phyloP scores from a whole-genome alignment of 2,888 invertebrate genomes.

The Cremastobaeus sp. region DNA sequence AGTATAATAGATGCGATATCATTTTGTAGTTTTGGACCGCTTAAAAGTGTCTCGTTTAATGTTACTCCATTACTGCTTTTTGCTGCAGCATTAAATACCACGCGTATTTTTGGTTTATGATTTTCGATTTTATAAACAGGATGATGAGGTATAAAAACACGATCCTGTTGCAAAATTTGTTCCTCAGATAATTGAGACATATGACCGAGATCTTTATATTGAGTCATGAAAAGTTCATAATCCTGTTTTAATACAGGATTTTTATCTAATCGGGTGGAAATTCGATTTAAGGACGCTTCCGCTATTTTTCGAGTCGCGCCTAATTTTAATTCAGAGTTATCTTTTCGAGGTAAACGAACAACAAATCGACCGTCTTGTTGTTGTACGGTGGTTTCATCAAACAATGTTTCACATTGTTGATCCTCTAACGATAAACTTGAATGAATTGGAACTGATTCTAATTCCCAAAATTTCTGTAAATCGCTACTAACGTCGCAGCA shows the following conservation, averaged over 20 bases:
- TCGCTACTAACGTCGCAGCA: neutral
- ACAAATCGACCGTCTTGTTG: conserved; percentile 3
- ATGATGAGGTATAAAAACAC: conserved; percentile 31
- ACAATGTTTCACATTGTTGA: conserved; percentile 14
- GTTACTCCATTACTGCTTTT: conserved; percentile 11
- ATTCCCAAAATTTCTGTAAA: conserved; percentile 7
- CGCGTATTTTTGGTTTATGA: conserved; percentile 9
- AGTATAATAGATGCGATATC: conserved; percentile 13
- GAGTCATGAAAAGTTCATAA: neutral
- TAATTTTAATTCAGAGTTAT: neutral
- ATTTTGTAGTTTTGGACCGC: conserved; percentile 25
- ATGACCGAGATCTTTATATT: conserved; percentile 11
- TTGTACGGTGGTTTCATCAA: neutral
- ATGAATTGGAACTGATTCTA: conserved; percentile 7
- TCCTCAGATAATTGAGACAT: conserved; percentile 1
- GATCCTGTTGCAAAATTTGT: neutral
- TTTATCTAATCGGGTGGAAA: neutral
- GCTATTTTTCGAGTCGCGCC: conserved; percentile 13
- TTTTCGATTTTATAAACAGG: conserved; percentile 8
- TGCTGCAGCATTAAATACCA: conserved; percentile 25
- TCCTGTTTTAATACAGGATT: neutral
- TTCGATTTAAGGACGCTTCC: neutral
- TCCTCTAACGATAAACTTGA: neutral
- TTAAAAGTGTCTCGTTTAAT: conserved; percentile 8
- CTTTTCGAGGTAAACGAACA: conserved; percentile 1